Evolutionary conservation across 2,888 invertebrate species (phyloP).

Genomic region (Ormyrus thymus): DNA sequence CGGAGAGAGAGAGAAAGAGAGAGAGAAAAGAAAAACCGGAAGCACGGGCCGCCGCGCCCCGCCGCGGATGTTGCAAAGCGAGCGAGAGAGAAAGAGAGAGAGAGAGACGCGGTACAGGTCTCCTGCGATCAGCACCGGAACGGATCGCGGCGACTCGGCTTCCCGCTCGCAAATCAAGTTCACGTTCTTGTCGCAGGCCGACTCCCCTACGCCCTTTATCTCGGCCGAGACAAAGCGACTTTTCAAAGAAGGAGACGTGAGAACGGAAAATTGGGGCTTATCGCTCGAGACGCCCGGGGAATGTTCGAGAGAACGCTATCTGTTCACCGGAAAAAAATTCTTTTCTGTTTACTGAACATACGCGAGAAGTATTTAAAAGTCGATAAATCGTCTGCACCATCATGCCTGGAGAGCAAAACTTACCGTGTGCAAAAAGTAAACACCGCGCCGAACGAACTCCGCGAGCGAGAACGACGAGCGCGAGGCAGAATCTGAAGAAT

Average conservation of each 20-base stretch:
- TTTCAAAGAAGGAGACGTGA: neutral
- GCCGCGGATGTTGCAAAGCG: conserved; percentile 69
- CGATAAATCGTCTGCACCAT: too few species aligned
- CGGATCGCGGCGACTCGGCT: conserved; percentile 56
- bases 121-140: conserved; percentile 64
- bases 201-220: neutral
- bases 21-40: conserved; percentile 67
- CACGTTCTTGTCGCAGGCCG: conserved; percentile 1
- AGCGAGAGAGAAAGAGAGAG: conserved; percentile 56
- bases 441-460: too few species aligned
- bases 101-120: conserved; percentile 22
- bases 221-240: neutral
- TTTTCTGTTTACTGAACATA: too few species aligned
- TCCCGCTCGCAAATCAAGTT: conserved; percentile 40
- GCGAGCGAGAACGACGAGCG: too few species aligned
- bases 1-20: neutral
- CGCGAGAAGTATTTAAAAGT: too few species aligned
- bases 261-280: neutral
- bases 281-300: too few species aligned
- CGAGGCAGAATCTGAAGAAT: too few species aligned
- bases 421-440: too few species aligned
- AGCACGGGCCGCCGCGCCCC: conserved; percentile 67
- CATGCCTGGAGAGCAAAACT: too few species aligned
- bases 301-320: too few species aligned
- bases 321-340: too few species aligned